These are phyloP conservation scores for Hemibagrus wyckioides DNA, from an alignment of 2,113 vertebrate species.

Conservation along the genomic window DNA sequence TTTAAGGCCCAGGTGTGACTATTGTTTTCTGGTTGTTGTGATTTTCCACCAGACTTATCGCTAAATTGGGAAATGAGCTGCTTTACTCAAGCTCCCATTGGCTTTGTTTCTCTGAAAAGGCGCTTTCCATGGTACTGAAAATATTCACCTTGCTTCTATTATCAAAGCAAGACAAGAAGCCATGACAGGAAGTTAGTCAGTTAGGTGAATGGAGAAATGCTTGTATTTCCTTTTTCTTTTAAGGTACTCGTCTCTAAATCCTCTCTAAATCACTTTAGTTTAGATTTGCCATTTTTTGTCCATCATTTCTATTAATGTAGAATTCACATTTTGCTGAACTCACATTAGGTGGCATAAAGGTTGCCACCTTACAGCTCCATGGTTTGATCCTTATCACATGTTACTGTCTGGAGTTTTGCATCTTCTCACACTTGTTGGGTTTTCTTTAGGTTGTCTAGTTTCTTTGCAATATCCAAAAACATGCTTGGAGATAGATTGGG, in stretches of 20 bases:
- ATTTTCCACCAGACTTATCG: not conserved
- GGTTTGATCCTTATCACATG: not conserved
- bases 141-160: not conserved
- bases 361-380: not conserved
- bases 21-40: not conserved
- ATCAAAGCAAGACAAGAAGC: not conserved
- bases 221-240: slow-evolving; percentile 1
- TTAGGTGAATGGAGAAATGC: not conserved
- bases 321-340: not conserved
- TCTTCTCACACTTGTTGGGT: not conserved
- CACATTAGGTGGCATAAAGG: not conserved
- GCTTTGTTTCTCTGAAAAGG: not conserved
- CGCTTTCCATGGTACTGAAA: slow-evolving; percentile 76
- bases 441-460: not conserved
- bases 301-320: not conserved
- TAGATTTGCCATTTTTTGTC: not conserved
- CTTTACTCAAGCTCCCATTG: not conserved
- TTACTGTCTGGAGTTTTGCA: not conserved
- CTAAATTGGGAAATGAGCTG: not conserved
- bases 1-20: not conserved
- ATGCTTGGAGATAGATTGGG: not conserved
- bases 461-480: not conserved
- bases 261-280: not conserved
- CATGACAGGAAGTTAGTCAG: not conserved
- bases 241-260: not conserved